These are phyloP conservation scores for Phasianus colchicus DNA, from an alignment of 2,113 vertebrate species.

Conservation along the genomic window DNA sequence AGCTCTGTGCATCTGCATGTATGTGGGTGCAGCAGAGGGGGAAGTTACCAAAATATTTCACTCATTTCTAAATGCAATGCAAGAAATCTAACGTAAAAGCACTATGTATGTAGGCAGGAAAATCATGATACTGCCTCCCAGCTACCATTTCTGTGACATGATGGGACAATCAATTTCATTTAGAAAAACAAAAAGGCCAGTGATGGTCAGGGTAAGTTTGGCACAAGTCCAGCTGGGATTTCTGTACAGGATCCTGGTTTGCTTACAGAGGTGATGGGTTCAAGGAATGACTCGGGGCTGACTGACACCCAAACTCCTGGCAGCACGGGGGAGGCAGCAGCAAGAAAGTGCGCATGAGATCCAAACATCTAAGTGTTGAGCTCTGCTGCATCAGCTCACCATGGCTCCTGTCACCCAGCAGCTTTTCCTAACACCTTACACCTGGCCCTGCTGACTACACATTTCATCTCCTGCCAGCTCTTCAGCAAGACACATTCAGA, in stretches of 20 bases:
- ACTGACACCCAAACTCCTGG: not conserved
- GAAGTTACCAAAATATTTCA: not conserved
- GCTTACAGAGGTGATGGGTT: not conserved
- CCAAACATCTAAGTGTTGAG: not conserved
- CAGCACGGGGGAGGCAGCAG: not conserved
- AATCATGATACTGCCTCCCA: not conserved
- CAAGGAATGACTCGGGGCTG: not conserved
- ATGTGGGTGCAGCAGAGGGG: not conserved
- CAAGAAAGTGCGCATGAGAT: not conserved
- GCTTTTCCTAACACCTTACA: not conserved
- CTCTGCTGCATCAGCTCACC: not conserved
- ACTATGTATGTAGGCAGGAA: not conserved
- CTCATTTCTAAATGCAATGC: not conserved
- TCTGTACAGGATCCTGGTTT: not conserved
- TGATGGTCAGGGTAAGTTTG: constrained; percentile 71
- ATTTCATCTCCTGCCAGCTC: constrained; percentile 59
- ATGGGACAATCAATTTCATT: not conserved
- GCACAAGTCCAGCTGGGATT: constrained; percentile 69
- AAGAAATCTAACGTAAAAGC: not conserved
- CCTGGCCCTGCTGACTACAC: not conserved
- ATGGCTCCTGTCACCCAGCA: not conserved
- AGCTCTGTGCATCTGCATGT: constrained; percentile 43
- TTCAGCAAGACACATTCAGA: constrained; percentile 47
- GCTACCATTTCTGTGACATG: not conserved
- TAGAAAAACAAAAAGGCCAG: constrained; percentile 37